These are phyloP conservation scores for Agonopterix alstromeriana DNA, from an alignment of 2,888 invertebrate genomes.

Conservation along the genomic window DNA sequence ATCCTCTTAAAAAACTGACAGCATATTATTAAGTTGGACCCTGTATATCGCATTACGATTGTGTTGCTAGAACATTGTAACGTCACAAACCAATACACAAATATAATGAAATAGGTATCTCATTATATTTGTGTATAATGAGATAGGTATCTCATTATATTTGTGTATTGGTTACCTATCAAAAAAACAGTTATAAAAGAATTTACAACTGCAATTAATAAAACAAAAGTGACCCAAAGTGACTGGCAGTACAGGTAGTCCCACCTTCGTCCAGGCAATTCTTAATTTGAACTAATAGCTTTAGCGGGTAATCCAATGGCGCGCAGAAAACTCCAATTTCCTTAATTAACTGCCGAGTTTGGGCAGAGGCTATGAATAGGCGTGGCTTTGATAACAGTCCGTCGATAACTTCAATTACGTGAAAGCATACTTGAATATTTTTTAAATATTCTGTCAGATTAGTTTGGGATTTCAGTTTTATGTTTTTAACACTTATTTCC, in stretches of 20 bases:
- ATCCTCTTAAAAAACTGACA: no score
- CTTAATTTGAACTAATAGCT: constrained; percentile 76
- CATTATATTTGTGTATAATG: no score
- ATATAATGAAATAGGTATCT: no score
- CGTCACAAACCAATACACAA: no score
- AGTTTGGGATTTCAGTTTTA: background rate
- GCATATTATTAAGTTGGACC: no score
- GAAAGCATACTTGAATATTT: constrained; percentile 35
- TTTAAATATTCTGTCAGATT: background rate
- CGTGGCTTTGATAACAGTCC: constrained; percentile 58
- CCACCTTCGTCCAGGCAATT: constrained; percentile 44
- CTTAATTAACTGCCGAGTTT: constrained; percentile 70
- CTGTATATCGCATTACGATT: no score
- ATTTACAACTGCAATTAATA: constrained; percentile 17
- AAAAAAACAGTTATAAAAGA: background rate
- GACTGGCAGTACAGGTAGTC: constrained; percentile 38
- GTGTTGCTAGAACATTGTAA: no score
- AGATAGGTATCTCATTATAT: no score
- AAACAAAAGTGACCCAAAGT: constrained; percentile 28
- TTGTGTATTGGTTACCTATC: no score
- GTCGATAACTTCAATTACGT: constrained; percentile 55
- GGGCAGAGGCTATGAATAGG: constrained; percentile 58
- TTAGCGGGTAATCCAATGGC: constrained; percentile 63
- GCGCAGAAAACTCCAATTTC: constrained; percentile 73
- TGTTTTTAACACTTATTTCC: background rate